Conservation (phyloP, 2,113 vertebrate genomes). For the Hippocampus abdominalis region DNA sequence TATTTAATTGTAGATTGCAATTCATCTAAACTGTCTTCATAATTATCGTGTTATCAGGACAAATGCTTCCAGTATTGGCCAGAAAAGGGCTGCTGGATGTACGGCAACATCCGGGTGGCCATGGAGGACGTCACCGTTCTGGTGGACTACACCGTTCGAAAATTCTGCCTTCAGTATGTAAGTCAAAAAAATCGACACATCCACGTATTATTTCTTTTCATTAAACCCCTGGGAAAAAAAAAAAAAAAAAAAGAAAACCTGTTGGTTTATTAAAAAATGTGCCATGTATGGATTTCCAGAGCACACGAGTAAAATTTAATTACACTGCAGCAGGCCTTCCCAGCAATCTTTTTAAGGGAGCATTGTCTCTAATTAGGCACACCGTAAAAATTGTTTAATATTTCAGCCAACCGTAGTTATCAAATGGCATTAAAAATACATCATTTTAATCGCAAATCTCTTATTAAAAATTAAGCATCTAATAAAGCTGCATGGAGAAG, state of each 20-base stretch:
- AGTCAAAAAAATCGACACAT: slow-evolving; percentile 38
- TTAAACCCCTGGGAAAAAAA: neutral
- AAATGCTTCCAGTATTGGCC: slow-evolving; percentile 97
- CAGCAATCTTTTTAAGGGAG: slow-evolving; percentile 9
- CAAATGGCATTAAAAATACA: slow-evolving; percentile 26
- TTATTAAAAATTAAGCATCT: slow-evolving; percentile 53
- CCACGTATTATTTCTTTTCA: neutral
- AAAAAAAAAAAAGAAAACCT: neutral
- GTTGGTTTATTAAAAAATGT: slow-evolving; percentile 6
- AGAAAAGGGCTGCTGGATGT: slow-evolving; percentile 94
- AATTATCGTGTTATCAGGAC: slow-evolving; percentile 69
- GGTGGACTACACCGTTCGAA: slow-evolving; percentile 93
- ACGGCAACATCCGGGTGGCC: slow-evolving; percentile 81
- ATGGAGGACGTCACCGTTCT: slow-evolving; percentile 89
- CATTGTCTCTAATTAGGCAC: slow-evolving; percentile 20
- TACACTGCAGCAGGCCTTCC: slow-evolving; percentile 20
- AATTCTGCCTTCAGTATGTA: slow-evolving; percentile 92
- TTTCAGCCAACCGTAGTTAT: slow-evolving; percentile 29
- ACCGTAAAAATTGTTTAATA: slow-evolving; percentile 4
- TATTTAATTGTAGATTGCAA: neutral
- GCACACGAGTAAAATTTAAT: slow-evolving; percentile 18
- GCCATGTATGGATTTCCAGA: neutral
- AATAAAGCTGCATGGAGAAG: slow-evolving; percentile 23
- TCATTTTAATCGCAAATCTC: slow-evolving; percentile 30
- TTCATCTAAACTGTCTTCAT: neutral